Evolutionary conservation across 2,797 vertebrate species (phyloP).

Genomic region (Gobio occitaniae): DNA sequence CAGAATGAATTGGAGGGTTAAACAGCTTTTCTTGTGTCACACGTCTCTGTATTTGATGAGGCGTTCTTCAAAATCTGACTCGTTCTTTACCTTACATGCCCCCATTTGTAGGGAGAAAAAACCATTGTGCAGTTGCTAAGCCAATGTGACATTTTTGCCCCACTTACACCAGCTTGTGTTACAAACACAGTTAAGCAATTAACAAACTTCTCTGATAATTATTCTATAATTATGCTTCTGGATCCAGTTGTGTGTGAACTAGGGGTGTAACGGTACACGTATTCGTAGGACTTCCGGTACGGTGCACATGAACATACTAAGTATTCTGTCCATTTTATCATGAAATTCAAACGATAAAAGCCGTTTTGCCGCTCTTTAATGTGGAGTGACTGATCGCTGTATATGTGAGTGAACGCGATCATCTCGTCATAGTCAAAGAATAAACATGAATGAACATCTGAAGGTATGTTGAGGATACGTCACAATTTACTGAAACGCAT

Average conservation of each 20-base stretch:
- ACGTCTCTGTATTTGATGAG: slow-evolving; percentile 13
- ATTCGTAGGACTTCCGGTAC: too few species aligned
- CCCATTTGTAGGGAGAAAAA: slow-evolving; percentile 33
- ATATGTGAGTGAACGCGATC: too few species aligned
- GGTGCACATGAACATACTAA: too few species aligned
- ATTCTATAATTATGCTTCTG: slow-evolving; percentile 47
- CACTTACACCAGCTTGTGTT: slow-evolving; percentile 48
- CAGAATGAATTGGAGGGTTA: slow-evolving; percentile 18
- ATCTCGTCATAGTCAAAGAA: too few species aligned
- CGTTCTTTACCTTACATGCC: slow-evolving; percentile 27
- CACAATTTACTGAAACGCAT: too few species aligned
- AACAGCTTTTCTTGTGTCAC: slow-evolving; percentile 28
- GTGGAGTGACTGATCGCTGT: too few species aligned
- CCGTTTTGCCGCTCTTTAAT: too few species aligned
- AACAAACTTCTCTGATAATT: slow-evolving; percentile 54
- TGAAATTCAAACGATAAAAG: too few species aligned
- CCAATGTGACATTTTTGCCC: slow-evolving; percentile 60
- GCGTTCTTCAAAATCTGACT: slow-evolving; percentile 25
- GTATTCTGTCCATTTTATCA: too few species aligned
- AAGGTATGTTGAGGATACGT: too few species aligned
- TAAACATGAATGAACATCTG: too few species aligned
- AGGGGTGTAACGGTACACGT: too few species aligned
- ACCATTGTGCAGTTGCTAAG: slow-evolving; percentile 47
- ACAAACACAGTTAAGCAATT: slow-evolving; percentile 52
- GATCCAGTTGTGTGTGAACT: slow-evolving; percentile 17